A percentile compares a stretch with the other conserved stretches of the same genome.
phyloP scores from a whole-genome alignment of 1,140 invertebrate species.

The Frieseomelitta varia region DNA sequence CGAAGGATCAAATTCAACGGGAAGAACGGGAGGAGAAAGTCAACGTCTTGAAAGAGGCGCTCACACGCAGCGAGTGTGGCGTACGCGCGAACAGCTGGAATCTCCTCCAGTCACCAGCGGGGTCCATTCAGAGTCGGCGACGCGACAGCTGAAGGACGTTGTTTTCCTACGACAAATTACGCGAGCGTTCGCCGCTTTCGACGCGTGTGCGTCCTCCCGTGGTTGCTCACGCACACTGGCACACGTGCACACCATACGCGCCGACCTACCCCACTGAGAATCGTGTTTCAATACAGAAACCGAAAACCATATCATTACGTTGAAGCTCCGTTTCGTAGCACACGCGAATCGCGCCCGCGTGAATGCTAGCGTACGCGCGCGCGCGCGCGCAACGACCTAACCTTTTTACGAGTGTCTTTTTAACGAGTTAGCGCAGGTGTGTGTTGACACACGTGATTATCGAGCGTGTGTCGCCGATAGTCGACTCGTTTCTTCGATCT shows the following conservation, averaged over 20 bases:
- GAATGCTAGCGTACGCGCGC: background rate
- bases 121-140: constrained; percentile 54
- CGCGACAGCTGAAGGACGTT: constrained; percentile 54
- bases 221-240: constrained; percentile 11
- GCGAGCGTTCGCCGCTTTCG: constrained; percentile 32
- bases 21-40: background rate
- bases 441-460: background rate
- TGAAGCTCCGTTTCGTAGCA: constrained; percentile 73
- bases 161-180: constrained; percentile 62
- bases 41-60: background rate
- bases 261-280: constrained; percentile 79
- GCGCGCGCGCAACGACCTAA: background rate
- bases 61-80: background rate
- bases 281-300: constrained; percentile 81
- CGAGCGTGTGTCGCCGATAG: too few species aligned
- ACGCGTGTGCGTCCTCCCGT: constrained; percentile 40
- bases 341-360: constrained; percentile 35
- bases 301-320: constrained; percentile 81
- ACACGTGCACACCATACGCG: constrained; percentile 21
- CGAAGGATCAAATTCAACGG: background rate
- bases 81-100: constrained; percentile 35
- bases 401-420: too few species aligned
- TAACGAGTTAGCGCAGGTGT: constrained; percentile 17
- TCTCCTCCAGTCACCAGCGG: constrained; percentile 15
- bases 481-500: background rate